A percentile compares a stretch with the other conserved stretches of the same genome.
These are phyloP conservation scores for Neolamprologus sp. DNA, from an alignment of 2,113 vertebrate genomes.

Conservation along the genomic window DNA sequence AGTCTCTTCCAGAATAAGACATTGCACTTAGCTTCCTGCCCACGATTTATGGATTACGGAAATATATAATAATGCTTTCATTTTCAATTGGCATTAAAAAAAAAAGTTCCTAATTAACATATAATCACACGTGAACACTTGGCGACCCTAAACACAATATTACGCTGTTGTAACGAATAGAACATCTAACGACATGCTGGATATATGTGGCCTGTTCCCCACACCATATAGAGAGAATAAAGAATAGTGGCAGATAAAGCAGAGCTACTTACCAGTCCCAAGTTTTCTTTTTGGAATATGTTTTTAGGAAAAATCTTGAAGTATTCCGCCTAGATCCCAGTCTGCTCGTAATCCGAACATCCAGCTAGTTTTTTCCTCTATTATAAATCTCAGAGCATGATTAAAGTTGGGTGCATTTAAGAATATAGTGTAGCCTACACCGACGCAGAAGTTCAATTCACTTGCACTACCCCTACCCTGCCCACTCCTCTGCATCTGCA, in stretches of 20 bases:
- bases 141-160: background rate
- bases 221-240: constrained; percentile 1
- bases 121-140: background rate
- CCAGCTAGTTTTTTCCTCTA: background rate
- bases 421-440: constrained; percentile 32
- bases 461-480: constrained; percentile 65
- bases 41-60: background rate
- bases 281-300: constrained; percentile 53
- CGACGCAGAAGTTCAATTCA: constrained; percentile 70
- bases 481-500: constrained; percentile 71
- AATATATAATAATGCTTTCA: background rate
- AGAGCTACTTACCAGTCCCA: constrained; percentile 67
- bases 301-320: background rate
- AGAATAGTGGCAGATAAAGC: constrained; percentile 22
- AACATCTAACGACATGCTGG: background rate
- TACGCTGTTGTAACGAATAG: background rate
- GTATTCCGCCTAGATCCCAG: background rate
- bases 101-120: background rate
- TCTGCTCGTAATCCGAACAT: background rate
- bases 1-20: background rate
- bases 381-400: constrained; percentile 1
- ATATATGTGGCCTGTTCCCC: background rate
- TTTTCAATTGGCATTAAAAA: background rate
- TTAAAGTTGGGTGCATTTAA: constrained; percentile 57
- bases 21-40: background rate